These are phyloP conservation scores for Alectoris magna DNA, from an alignment of 2,797 vertebrate species.

Conservation along the genomic window DNA sequence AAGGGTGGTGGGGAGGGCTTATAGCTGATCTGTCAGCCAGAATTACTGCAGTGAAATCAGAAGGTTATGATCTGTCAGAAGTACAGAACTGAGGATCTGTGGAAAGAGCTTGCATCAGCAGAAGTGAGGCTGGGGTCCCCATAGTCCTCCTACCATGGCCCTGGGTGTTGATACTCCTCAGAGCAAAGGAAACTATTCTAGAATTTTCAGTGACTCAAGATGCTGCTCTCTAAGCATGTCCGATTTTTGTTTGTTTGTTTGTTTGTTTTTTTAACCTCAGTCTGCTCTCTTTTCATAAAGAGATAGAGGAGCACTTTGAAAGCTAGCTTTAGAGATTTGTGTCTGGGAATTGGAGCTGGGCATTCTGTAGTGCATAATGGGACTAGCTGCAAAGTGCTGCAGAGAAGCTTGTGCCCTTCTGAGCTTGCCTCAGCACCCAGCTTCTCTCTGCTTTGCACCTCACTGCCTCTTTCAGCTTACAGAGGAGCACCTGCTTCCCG, in stretches of 20 bases:
- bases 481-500: too few species aligned
- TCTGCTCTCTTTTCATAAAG: not conserved
- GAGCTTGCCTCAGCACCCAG: rapidly evolving
- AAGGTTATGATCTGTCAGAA: not conserved
- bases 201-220: not conserved
- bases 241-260: not conserved
- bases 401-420: not conserved
- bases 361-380: rapidly evolving
- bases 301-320: not conserved
- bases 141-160: not conserved
- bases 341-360: not conserved
- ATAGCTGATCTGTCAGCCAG: not conserved
- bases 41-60: not conserved
- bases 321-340: rapidly evolving
- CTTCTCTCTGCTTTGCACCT: rapidly evolving
- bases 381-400: not conserved
- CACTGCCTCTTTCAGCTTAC: rapidly evolving
- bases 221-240: not conserved
- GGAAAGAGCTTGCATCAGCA: not conserved
- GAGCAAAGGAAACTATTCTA: not conserved
- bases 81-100: not conserved
- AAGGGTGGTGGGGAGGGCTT: not conserved
- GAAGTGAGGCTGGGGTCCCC: not conserved
- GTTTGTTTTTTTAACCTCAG: not conserved
- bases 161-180: too few species aligned